Conservation (phyloP, 53 echinoderm and acorn worm species). For the Echinometra lucunter region DNA sequence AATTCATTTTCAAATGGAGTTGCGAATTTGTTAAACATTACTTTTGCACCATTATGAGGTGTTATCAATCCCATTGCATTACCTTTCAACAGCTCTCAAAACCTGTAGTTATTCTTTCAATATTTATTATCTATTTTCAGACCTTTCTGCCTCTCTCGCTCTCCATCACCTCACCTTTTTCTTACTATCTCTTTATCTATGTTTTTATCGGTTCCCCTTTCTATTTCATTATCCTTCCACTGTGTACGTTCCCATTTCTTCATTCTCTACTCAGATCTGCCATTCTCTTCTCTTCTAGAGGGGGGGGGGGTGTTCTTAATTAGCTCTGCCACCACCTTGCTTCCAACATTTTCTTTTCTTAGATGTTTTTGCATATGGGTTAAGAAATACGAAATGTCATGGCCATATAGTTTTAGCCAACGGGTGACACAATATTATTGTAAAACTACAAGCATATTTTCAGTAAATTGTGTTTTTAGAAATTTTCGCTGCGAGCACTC, state of each 20-base stretch:
- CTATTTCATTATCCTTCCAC: too few species aligned
- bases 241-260: too few species aligned
- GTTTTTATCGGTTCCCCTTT: too few species aligned
- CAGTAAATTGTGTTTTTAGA: slow-evolving; percentile 30
- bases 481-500: background rate
- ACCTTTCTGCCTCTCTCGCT: background rate
- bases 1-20: too few species aligned
- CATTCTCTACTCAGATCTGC: too few species aligned
- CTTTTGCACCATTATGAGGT: too few species aligned
- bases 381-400: background rate
- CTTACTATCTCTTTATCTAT: background rate
- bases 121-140: background rate
- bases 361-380: background rate
- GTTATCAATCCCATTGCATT: too few species aligned
- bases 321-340: background rate
- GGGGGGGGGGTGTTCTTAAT: too few species aligned
- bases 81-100: too few species aligned
- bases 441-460: background rate
- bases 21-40: too few species aligned
- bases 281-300: too few species aligned
- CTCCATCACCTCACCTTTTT: background rate
- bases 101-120: background rate
- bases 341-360: background rate
- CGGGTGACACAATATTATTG: slow-evolving; percentile 34
- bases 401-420: background rate